Conservation (phyloP, 2,113 vertebrate genomes). For the Mormyrus iriodes region DNA sequence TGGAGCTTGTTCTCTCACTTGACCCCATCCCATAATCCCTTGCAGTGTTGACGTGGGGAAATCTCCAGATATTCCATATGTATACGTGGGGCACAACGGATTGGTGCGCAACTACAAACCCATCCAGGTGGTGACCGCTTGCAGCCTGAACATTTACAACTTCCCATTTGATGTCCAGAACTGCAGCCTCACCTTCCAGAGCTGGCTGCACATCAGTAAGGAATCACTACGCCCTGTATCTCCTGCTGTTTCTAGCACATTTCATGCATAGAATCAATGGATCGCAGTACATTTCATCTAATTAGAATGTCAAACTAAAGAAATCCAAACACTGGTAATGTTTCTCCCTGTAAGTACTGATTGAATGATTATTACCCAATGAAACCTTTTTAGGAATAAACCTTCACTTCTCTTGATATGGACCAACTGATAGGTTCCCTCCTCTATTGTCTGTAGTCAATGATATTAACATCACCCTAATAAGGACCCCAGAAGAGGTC, state of each 20-base stretch:
- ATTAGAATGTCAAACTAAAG: background rate
- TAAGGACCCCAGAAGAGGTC: conserved; percentile 78
- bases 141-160: conserved; percentile 95
- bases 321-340: background rate
- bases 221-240: background rate
- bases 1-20: background rate
- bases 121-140: conserved; percentile 90
- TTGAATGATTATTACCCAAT: background rate
- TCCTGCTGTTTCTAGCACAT: background rate
- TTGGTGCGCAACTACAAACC: conserved; percentile 91
- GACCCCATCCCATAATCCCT: background rate
- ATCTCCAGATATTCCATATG: conserved; percentile 86
- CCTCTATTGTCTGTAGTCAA: conserved; percentile 60
- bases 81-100: conserved; percentile 76
- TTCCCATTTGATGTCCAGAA: conserved; percentile 97
- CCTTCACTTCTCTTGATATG: conserved; percentile 26
- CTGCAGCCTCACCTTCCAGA: conserved; percentile 94
- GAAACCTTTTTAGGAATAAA: background rate
- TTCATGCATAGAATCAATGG: background rate
- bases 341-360: background rate
- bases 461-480: conserved; percentile 92
- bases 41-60: conserved; percentile 88
- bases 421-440: conserved; percentile 32
- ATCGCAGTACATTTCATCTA: background rate
- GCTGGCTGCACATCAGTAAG: conserved; percentile 94